These are phyloP conservation scores for Glyptemys insculpta DNA, from an alignment of 2,797 vertebrate genomes.

Conservation along the genomic window DNA sequence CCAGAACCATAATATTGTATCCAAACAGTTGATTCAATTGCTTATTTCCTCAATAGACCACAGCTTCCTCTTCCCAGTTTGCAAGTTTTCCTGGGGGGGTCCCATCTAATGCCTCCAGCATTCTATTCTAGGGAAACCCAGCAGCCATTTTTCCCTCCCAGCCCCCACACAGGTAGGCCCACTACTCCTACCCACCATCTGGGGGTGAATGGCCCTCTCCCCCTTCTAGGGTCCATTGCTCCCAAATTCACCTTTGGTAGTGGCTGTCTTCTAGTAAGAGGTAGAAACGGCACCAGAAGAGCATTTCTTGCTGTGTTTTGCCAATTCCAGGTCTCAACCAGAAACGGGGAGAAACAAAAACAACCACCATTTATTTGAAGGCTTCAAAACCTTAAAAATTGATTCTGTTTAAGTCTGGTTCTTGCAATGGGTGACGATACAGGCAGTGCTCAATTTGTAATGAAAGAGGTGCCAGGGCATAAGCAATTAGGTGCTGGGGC, in stretches of 20 bases:
- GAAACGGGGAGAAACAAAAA: slow-evolving; percentile 34
- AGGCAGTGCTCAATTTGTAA: background rate
- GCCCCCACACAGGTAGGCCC: background rate
- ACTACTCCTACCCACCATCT: background rate
- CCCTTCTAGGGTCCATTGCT: background rate
- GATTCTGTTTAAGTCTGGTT: slow-evolving; percentile 45
- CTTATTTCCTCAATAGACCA: background rate
- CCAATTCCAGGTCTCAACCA: background rate
- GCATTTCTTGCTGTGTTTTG: slow-evolving; percentile 1
- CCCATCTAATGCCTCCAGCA: background rate
- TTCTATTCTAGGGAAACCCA: background rate
- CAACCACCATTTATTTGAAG: background rate
- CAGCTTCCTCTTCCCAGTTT: accelerated
- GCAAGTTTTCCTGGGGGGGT: background rate
- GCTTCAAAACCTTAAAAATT: slow-evolving; percentile 47
- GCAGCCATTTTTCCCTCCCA: background rate
- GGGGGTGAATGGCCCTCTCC: background rate
- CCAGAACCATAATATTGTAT: background rate
- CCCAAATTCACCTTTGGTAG: background rate
- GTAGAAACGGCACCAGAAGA: background rate
- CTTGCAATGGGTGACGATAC: background rate
- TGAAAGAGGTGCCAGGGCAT: background rate
- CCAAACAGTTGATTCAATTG: background rate
- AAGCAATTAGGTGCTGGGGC: background rate
- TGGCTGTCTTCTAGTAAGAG: background rate